Base-by-base conservation (phyloP, 2,113 vertebrate genomes). In the Brienomyrus brachyistius region DNA sequence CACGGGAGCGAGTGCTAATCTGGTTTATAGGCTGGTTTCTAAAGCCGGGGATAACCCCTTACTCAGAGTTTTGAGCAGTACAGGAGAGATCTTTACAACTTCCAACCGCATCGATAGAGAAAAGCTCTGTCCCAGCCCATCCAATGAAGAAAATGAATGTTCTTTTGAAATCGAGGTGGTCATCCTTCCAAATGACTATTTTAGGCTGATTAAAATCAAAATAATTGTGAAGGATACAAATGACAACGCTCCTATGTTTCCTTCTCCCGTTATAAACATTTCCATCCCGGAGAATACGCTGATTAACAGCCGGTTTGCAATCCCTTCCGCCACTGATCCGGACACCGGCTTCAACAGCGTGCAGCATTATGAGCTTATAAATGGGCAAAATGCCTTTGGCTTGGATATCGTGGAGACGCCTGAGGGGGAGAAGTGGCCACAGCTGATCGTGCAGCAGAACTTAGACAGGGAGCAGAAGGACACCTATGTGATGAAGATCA, bases 401-500 rank as follows among this genome's bases (percentile, higher is more conserved):
- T 95, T 99, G 96, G 98, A 99, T 95, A 98, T 99, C 66, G 98
- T 99, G 87, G 99, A 99, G 95, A 99, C 98, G 91, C 97, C 98
- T 0, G 99, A 99, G 94, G 99, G 99, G 77, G 99, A 99, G 94
- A 99, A 99, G 96, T 99, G 98, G 98, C 99, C 98, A 1, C 98
- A 99, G 93, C 96, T 99, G 91, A 99, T 99, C 43, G 98, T 99
- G 92, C 98, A 99, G 94, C 98, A 98, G 94, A 98, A 98, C 95
- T 95, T 99, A 95, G 99, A 99, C 94, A 94, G 99, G 93, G 99
- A 99, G 94, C 98, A 98, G 95, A 99, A 99, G 94, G 99, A 99
- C 89, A 99, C 98, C 23, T 99, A 99, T 31, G 99, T 99, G 93
- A 99, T 99, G 99, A 99, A 99, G 96, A 98, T 99, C 94, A 99